Percentiles rank a stretch among this genome's conserved stretches.
These are phyloP conservation scores for Salvelinus sp. DNA, from an alignment of 2,113 vertebrate species.

Conservation along the genomic window DNA sequence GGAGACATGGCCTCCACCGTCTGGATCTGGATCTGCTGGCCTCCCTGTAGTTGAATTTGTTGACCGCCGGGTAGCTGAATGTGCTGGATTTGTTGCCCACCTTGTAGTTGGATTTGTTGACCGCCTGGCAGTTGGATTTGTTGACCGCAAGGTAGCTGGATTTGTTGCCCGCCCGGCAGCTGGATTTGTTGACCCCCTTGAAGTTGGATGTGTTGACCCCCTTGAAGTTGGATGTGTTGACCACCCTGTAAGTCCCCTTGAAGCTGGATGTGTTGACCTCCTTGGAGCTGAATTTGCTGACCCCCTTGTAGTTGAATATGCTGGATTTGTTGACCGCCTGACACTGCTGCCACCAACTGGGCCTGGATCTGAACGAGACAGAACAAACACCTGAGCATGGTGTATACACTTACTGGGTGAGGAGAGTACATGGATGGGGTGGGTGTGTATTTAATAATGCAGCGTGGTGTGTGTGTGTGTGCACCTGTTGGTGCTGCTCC, in stretches of 20 bases:
- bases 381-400: neutral
- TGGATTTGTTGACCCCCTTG: conserved; percentile 34
- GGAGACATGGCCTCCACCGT: conserved; percentile 91
- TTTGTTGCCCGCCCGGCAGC: conserved; percentile 13
- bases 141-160: conserved; percentile 60
- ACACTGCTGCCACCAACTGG: conserved; percentile 86
- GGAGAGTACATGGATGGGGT: neutral
- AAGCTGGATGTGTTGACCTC: conserved; percentile 12
- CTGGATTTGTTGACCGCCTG: conserved; percentile 2
- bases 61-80: conserved; percentile 3
- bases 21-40: conserved; percentile 97
- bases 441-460: neutral
- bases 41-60: conserved; percentile 38
- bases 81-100: conserved; percentile 54
- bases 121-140: conserved; percentile 32
- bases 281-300: conserved; percentile 9
- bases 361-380: conserved; percentile 82
- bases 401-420: neutral
- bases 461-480: neutral
- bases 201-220: conserved; percentile 65
- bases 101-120: conserved; percentile 63
- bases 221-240: conserved; percentile 14
- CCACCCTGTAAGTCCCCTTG: conserved; percentile 19
- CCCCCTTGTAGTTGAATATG: conserved; percentile 12
- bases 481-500: conserved; percentile 92